phyloP scores from a whole-genome alignment of 2,113 vertebrate genomes.

The Rallus limicola region DNA sequence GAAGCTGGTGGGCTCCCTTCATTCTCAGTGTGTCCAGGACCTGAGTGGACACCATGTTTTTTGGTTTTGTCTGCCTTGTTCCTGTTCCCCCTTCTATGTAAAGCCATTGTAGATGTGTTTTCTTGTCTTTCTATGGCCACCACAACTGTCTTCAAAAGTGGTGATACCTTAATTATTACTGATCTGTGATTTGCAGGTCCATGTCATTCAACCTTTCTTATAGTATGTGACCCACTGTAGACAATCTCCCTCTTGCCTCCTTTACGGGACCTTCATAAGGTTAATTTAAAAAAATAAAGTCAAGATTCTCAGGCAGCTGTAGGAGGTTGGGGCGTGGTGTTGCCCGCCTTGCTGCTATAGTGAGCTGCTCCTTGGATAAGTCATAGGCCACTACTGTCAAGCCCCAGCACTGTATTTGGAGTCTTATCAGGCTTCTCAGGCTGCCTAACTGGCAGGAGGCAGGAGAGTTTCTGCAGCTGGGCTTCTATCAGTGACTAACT shows the following conservation, averaged over 20 bases:
- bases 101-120: neutral
- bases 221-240: fast-evolving
- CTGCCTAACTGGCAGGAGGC: neutral
- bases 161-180: neutral
- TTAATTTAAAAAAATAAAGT: neutral
- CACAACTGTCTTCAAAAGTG: neutral
- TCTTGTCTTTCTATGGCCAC: neutral
- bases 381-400: neutral
- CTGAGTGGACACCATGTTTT: neutral
- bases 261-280: fast-evolving
- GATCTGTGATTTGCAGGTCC: neutral
- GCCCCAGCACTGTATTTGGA: fast-evolving
- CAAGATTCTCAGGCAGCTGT: neutral
- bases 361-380: constrained; percentile 6
- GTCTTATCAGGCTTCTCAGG: constrained; percentile 33
- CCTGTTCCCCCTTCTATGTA: neutral
- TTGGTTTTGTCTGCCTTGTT: neutral
- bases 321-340: neutral
- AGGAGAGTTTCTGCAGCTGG: neutral
- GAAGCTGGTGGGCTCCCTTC: neutral
- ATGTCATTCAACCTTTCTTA: fast-evolving
- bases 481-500: neutral
- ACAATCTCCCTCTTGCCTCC: neutral
- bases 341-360: neutral
- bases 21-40: neutral